Conservation (phyloP, 2,888 invertebrate species). For the Halictus ligatus region DNA sequence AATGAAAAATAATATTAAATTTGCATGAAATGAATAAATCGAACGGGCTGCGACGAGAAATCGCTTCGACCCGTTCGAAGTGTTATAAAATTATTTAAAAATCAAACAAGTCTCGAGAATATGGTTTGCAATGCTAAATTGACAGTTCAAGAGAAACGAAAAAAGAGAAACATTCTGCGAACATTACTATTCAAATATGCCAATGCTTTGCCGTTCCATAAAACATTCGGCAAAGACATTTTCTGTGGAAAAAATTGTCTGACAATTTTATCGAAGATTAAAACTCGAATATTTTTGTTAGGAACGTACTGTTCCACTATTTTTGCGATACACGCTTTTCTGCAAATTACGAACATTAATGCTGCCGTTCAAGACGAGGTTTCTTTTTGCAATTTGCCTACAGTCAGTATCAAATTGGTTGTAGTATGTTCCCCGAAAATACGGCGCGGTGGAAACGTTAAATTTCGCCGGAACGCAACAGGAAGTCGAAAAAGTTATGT, state of each 20-base stretch:
- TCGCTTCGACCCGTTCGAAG: background rate
- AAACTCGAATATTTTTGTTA: no score
- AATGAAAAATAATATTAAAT: background rate
- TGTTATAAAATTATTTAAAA: background rate
- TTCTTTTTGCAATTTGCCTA: no score
- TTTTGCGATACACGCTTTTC: no score
- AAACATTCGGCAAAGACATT: background rate
- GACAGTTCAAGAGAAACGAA: background rate
- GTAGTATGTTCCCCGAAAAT: background rate
- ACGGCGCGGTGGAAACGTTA: slow-evolving; percentile 1
- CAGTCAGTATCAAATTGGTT: no score
- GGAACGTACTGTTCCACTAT: no score
- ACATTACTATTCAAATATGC: background rate
- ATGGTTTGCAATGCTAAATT: background rate
- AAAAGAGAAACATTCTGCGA: background rate
- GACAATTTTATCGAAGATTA: no score
- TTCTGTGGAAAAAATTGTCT: no score
- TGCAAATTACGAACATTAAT: no score
- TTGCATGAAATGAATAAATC: background rate
- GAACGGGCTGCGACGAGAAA: background rate
- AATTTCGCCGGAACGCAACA: background rate
- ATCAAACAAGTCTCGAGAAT: background rate
- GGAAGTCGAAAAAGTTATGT: background rate
- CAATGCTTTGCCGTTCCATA: background rate
- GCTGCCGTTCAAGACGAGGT: no score